phyloP scores from a whole-genome alignment of 2,113 vertebrate species.

The Puma concolor region DNA sequence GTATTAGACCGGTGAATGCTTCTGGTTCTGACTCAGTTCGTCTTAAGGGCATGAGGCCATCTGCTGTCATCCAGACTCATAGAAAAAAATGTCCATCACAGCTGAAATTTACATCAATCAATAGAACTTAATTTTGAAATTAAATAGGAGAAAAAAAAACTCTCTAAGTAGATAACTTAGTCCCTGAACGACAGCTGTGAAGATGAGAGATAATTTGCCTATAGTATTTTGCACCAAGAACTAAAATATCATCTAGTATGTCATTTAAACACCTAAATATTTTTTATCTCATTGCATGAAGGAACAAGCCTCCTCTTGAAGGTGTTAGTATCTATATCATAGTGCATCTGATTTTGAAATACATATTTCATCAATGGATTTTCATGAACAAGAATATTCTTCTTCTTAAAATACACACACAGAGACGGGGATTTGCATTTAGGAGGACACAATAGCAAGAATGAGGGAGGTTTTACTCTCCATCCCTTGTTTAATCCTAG shows the following conservation, averaged over 20 bases:
- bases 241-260: not conserved
- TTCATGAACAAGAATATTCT: not conserved
- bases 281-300: conserved; percentile 42
- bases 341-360: not conserved
- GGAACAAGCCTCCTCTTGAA: not conserved
- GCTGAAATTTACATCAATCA: conserved; percentile 39
- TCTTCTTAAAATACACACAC: not conserved
- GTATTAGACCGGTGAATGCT: not conserved
- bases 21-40: conserved; percentile 18
- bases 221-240: not conserved
- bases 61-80: conserved; percentile 2
- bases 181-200: conserved; percentile 3
- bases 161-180: not conserved
- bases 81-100: conserved; percentile 35
- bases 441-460: not conserved
- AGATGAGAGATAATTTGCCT: conserved; percentile 1
- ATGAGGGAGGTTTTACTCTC: not conserved
- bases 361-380: not conserved
- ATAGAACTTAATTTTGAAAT: conserved; percentile 37
- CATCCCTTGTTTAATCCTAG: not conserved
- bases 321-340: not conserved
- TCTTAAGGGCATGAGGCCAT: not conserved
- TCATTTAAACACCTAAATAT: conserved; percentile 39
- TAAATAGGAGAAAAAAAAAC: not conserved
- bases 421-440: not conserved